Base-by-base conservation (phyloP, 2,113 vertebrate species). In the Gymnocephalus cernua region DNA sequence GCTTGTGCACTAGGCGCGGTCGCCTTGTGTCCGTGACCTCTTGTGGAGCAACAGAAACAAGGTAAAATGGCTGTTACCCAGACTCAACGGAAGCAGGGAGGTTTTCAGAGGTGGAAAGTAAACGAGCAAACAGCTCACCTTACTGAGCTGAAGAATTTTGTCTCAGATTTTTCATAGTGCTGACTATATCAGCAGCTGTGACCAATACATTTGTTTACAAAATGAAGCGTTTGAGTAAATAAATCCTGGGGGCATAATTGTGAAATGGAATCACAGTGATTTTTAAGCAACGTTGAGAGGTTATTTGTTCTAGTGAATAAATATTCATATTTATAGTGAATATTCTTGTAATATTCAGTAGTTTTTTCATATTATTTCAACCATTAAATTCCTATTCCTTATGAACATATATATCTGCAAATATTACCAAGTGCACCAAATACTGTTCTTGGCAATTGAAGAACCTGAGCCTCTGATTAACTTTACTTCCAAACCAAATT, bases 1-100 rank as follows among this genome's bases (percentile, higher is more conserved):
- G 93, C 90, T 91, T 93, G 92, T 81, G 92, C 86, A 92, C 82
- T 70, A 92, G 83, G 86, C 90, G 92, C n/a, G 85, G 61, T 59
- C 48, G 87, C 91, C 91, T 90, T 84, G 89, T 90, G 82, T 93
- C 93, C 93, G 88, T 93, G 79, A 92, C 89, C 93, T 94, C 93
- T 94, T 93, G 93, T 93, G 85, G 89, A 89, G 92, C 90, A 93
- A 93, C 91, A 94, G 88, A 93, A 86, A 93, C 90, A 93, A 90
- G 90, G 91, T 82, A 48, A 65, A 82, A 76, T 57, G 59, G 84
- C 88, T 83, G 91, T 93, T 94, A 93, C 90, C 86, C 88, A 89
- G 2, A 88, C 84, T 93, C 86, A 72, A 44, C 47, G 69, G 77
- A 65, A 74, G 63, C 35, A 73, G 68, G 69, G 68, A 35, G 29